Evolutionary conservation across 2,113 vertebrate species (phyloP), one percentile per base, ranked within the genome.

Genomic region (Channa maculata): DNA sequence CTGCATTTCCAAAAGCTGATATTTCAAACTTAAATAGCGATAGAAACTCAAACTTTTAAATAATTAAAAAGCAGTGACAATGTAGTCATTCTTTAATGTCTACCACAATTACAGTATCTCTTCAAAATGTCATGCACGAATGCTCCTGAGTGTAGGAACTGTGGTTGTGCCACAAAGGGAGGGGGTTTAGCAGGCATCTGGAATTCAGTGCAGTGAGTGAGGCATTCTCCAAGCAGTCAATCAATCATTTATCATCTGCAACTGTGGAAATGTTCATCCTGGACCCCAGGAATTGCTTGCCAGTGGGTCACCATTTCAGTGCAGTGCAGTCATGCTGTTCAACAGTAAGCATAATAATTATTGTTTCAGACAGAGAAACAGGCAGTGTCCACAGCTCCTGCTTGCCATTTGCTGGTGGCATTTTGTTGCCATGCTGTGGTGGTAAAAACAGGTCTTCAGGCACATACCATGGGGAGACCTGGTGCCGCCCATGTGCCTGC

Each of bases 381-480:
- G 83, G 84, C 87, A 82, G 84, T 88, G 81, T 83, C 80, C 86
- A 74, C 79, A 80, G 84, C 84, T 86, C 73, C 52, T 64, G 86
- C 54, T 75, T 82, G 77, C 79, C 69, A 68, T 69, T 82, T 79
- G 80, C 77, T 68, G 33, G 70, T 85, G 82, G 86, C 75, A 50
- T 64, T 70, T 39, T 55, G 57, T 71, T 15, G 78, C 84, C 84
- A 88, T 89, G 89, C 86, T 80, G 79, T 67, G 82, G 65, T 67
- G 71, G 46, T 77, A 62, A 62, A 75, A 46, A 81, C 80, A 70
- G 83, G 84, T 83, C 87, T 79, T 73, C 88, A 79, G 86, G 83
- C 91, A 94, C 95, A 89, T 95, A 96, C 95, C 95, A 93, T 92
- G 90, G 91, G 93, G 93, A 92, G 92, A 93, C 91, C 92, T 93